Evolutionary conservation across 2,113 vertebrate species (phyloP).

Genomic region (Pontoporia blainvillei): DNA sequence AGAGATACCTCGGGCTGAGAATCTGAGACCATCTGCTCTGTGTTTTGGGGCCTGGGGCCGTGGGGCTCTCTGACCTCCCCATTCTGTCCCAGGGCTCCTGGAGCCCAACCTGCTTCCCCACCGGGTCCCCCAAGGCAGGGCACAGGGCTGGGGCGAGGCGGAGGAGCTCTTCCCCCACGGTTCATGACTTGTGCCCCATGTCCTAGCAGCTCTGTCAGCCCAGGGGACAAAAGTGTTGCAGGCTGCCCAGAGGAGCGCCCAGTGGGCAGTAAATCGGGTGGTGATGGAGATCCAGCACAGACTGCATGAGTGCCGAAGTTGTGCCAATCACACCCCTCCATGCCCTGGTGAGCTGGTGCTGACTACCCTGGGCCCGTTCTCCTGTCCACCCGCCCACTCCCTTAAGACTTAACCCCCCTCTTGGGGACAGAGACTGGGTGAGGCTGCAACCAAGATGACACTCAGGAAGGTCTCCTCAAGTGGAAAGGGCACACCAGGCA

Average conservation of each 20-base stretch:
- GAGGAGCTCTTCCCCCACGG: not conserved
- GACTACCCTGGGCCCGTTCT: fast-evolving
- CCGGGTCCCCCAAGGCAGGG: not conserved
- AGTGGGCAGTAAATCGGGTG: not conserved
- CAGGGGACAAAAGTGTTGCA: conserved; percentile 44
- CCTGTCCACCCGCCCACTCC: not conserved
- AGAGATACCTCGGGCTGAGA: not conserved
- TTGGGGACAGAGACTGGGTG: not conserved
- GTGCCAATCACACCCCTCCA: not conserved
- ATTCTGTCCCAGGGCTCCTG: fast-evolving
- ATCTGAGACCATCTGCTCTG: not conserved
- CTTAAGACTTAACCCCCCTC: not conserved
- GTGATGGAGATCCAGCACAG: conserved; percentile 1
- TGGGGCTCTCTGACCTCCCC: too few relatives aligned
- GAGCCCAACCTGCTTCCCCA: too few relatives aligned
- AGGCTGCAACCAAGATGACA: not conserved
- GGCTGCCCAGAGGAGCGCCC: not conserved
- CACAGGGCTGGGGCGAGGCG: not conserved
- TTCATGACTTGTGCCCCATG: not conserved
- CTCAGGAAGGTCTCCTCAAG: not conserved
- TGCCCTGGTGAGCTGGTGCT: not conserved
- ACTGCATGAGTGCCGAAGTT: not conserved
- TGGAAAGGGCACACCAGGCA: not conserved
- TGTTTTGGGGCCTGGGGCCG: not conserved
- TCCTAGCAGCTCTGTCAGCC: conserved; percentile 52